Evolutionary conservation across 2,797 vertebrate genomes (phyloP).

Genomic region (Sebastolobus alascanus): DNA sequence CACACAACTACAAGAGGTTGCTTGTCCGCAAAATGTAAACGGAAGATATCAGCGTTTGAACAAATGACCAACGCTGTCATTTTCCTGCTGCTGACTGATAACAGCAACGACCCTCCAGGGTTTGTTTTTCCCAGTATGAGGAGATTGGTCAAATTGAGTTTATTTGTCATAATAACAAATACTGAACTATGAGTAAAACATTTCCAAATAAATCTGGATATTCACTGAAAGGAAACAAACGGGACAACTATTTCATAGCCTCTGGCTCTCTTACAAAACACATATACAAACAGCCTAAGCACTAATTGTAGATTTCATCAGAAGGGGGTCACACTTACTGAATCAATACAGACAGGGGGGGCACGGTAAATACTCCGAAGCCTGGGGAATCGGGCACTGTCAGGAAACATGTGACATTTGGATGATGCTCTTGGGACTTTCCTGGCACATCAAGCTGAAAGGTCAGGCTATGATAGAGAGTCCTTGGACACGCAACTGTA

Average conservation of each 20-base stretch:
- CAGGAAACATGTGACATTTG: slow-evolving; percentile 79
- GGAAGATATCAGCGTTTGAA: neutral
- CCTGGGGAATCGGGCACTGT: slow-evolving; percentile 37
- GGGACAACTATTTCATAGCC: neutral
- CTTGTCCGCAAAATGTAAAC: neutral
- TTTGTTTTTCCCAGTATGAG: neutral
- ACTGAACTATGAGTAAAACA: neutral
- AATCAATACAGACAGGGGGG: slow-evolving; percentile 31
- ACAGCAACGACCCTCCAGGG: neutral
- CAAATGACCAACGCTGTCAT: neutral
- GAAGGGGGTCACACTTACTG: neutral
- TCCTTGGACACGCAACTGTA: slow-evolving; percentile 74
- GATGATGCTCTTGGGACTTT: slow-evolving; percentile 66
- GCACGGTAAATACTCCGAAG: slow-evolving; percentile 47
- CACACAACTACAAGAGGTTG: neutral
- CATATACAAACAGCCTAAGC: neutral
- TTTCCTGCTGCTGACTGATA: neutral
- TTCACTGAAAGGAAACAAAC: neutral
- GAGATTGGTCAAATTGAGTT: neutral
- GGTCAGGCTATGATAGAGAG: slow-evolving; percentile 77
- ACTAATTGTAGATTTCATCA: neutral
- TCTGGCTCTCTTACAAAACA: neutral
- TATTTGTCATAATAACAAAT: neutral
- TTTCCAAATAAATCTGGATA: neutral
- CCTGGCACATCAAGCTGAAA: slow-evolving; percentile 71